Evolutionary conservation across 2,888 invertebrate species (phyloP).

Genomic region (Anthrax anthrax): DNA sequence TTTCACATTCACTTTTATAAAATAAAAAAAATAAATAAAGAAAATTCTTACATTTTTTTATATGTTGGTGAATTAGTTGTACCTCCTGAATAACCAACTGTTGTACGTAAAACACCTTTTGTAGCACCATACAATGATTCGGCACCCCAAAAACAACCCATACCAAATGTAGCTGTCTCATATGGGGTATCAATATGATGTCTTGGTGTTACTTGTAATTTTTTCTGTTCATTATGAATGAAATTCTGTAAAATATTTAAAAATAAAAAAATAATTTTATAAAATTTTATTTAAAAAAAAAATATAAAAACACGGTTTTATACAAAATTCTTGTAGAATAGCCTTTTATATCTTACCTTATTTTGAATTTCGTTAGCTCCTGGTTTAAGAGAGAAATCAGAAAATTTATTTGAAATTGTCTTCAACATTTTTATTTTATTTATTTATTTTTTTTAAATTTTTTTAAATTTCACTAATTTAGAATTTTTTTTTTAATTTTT

Average conservation of each 20-base stretch:
- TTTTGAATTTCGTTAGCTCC: neutral
- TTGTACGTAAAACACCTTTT: slow-evolving; percentile 67
- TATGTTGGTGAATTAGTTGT: slow-evolving; percentile 67
- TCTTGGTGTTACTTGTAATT: slow-evolving; percentile 23
- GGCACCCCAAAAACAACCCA: slow-evolving; percentile 91
- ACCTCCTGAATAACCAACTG: slow-evolving; percentile 89
- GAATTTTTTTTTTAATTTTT: too few species aligned
- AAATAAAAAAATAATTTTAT: neutral
- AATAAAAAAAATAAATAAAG: slow-evolving; percentile 11
- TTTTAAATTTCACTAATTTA: too few species aligned
- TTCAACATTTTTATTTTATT: slow-evolving; percentile 2
- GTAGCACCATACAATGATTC: slow-evolving; percentile 63
- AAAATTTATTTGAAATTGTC: neutral
- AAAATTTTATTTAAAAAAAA: neutral
- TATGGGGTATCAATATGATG: slow-evolving; percentile 23
- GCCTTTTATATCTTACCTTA: neutral
- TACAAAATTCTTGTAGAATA: neutral
- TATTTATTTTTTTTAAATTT: neutral
- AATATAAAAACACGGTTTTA: neutral
- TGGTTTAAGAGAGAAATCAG: neutral
- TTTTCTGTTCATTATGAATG: slow-evolving; percentile 30
- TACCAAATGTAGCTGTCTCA: slow-evolving; percentile 64
- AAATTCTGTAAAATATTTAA: slow-evolving; percentile 20
- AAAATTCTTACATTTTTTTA: slow-evolving; percentile 58
- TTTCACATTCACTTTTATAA: neutral